Evolutionary conservation across 1,140 invertebrate genomes (phyloP).

Genomic region (Drosophila kikkawai): DNA sequence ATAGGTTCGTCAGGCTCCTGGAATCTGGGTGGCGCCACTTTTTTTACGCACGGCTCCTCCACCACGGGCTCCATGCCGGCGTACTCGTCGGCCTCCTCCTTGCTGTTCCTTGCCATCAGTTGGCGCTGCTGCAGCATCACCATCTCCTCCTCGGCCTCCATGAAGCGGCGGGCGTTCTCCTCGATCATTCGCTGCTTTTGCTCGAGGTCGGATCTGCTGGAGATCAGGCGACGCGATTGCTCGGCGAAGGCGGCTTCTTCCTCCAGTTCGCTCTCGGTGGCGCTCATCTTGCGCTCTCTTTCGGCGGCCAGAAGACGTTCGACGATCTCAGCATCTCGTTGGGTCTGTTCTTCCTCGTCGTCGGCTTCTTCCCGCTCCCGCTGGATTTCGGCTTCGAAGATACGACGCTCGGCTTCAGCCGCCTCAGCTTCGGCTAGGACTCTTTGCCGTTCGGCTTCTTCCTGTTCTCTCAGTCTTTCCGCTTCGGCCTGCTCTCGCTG

Average conservation of each 20-base stretch:
- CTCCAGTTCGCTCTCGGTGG: slow-evolving; percentile 70
- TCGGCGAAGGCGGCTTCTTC: slow-evolving; percentile 60
- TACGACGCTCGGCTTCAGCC: slow-evolving; percentile 34
- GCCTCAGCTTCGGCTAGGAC: slow-evolving; percentile 37
- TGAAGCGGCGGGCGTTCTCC: slow-evolving; percentile 74
- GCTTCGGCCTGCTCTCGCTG: slow-evolving; percentile 34
- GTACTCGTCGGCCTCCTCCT: slow-evolving; percentile 52
- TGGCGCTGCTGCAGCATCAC: slow-evolving; percentile 70
- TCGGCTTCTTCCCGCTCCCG: slow-evolving; percentile 24
- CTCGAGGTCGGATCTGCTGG: slow-evolving; percentile 46
- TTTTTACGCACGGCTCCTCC: slow-evolving; percentile 72
- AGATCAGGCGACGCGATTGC: slow-evolving; percentile 50
- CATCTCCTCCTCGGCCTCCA: slow-evolving; percentile 83
- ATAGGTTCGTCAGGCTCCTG: slow-evolving; percentile 50
- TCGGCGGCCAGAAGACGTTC: slow-evolving; percentile 66
- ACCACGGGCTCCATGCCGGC: slow-evolving; percentile 63
- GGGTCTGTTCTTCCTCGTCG: slow-evolving; percentile 50
- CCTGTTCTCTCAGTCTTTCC: slow-evolving; percentile 16
- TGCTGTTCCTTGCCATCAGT: slow-evolving; percentile 39
- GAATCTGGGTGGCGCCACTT: slow-evolving; percentile 56
- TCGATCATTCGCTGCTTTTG: slow-evolving; percentile 73
- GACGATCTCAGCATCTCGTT: slow-evolving; percentile 66
- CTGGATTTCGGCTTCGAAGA: slow-evolving; percentile 36
- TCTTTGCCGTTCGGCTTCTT: slow-evolving; percentile 21
- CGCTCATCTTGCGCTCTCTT: slow-evolving; percentile 61